Base-by-base conservation (phyloP, 2,888 invertebrate genomes). In the Nycteola revayana region DNA sequence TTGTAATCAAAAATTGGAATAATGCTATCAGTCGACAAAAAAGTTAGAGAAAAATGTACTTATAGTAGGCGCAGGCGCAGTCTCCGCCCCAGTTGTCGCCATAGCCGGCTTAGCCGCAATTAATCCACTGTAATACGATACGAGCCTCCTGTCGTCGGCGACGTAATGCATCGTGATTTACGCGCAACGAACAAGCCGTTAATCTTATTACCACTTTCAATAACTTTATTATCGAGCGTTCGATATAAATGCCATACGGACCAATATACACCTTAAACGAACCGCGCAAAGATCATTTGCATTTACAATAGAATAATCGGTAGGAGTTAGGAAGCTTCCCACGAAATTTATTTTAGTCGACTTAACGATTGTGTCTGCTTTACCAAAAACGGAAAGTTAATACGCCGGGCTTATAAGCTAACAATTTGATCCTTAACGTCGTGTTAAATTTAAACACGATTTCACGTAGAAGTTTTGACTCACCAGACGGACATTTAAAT, bases 131-230 rank as follows among this genome's bases (percentile, higher is more conserved):
- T 85, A 86, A 86, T 81, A 71, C 84, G 81, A 86, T 81, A 80
- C 80, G 70, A 73, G 73, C 73, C 75, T 68, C 68, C 83, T 82
- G 83, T 85, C 86, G 77, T 75, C 82, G 76, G 66, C 76, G 66
- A 79, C 78, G 85, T 86, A 86, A 87, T 86, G 79, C 85, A 78
- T 74, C 78, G 86, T 86, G 86, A 87, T 87, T 87, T 87, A 87
- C 79, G 81, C 66, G 68, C 76, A 52, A 68, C 74, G 75, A 78
- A 77, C 76, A 66, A 73, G 77, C 75, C 76, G 81, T 87, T 87
- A 83, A 87, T 87, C 87, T 87, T 87, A 86, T 86, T 86, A 86
- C 82, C 85, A 84, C 85, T 85, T 85, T 83, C 84, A 83, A 87
- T 87, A 87, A 87, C 84, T 85, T 85, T 80, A 86, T 86, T 79